Evolutionary conservation across 2,888 invertebrate species (phyloP).

Genomic region (Caenorhabditis sp.): DNA sequence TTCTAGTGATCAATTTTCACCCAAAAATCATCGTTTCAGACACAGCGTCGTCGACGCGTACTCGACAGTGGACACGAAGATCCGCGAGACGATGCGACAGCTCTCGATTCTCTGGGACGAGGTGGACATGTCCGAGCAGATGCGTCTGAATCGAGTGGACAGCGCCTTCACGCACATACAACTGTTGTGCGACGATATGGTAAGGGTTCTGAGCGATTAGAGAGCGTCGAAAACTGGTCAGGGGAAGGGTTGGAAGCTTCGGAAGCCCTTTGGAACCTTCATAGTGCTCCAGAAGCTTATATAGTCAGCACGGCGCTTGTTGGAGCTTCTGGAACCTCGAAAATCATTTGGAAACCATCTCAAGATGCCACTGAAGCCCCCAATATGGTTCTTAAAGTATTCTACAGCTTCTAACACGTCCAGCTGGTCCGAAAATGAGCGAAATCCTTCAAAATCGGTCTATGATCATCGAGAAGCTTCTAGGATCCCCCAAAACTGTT

Average conservation of each 20-base stretch:
- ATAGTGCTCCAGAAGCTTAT: too few relatives aligned
- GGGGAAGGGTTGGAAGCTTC: not conserved
- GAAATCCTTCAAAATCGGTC: too few relatives aligned
- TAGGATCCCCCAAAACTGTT: too few relatives aligned
- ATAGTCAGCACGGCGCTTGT: too few relatives aligned
- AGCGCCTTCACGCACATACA: conserved; percentile 58
- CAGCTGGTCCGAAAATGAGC: too few relatives aligned
- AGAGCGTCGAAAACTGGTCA: not conserved
- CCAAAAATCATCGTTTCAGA: too few relatives aligned
- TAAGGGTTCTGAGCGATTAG: not conserved
- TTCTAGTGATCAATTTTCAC: not conserved
- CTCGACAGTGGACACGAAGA: conserved; percentile 52
- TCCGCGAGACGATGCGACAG: conserved; percentile 59
- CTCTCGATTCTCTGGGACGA: conserved; percentile 56
- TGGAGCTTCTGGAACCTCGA: too few relatives aligned
- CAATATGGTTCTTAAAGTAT: too few relatives aligned
- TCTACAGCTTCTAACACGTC: too few relatives aligned
- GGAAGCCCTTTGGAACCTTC: not conserved
- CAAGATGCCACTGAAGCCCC: too few relatives aligned
- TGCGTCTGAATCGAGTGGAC: conserved; percentile 59
- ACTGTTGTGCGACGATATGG: conserved; percentile 61
- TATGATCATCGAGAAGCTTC: too few relatives aligned
- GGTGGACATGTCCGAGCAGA: conserved; percentile 54
- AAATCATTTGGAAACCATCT: too few relatives aligned
- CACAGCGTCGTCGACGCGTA: conserved; percentile 63